phyloP scores from a whole-genome alignment of 2,113 vertebrate species.

The Leucopternis melanops region DNA sequence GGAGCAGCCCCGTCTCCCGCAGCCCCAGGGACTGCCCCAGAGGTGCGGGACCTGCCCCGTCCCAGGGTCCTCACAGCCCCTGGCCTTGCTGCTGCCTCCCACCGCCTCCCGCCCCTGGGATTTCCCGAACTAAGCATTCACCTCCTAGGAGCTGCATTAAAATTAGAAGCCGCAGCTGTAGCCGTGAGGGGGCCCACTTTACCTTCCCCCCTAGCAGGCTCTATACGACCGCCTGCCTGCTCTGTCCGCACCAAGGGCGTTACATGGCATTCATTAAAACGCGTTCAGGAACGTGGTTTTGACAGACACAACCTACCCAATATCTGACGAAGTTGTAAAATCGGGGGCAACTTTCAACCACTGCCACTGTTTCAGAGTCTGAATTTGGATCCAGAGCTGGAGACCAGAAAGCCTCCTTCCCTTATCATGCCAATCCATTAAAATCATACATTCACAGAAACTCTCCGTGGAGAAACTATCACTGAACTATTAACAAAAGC shows the following conservation, averaged over 20 bases:
- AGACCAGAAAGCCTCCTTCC: neutral
- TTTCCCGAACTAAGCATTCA: neutral
- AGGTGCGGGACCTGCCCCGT: neutral
- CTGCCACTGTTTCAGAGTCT: neutral
- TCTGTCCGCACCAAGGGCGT: neutral
- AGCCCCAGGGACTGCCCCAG: neutral
- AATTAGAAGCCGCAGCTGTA: neutral
- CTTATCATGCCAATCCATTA: neutral
- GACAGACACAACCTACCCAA: too few species aligned
- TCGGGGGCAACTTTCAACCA: neutral
- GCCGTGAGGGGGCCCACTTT: accelerated
- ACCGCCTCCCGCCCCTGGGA: accelerated
- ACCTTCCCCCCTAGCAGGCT: neutral
- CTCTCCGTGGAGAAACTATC: neutral
- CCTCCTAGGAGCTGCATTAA: neutral
- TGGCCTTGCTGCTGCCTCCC: neutral
- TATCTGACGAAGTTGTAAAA: neutral
- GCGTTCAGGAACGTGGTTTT: neutral
- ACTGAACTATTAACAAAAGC: slow-evolving; percentile 35
- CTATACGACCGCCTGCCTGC: neutral
- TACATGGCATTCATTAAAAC: neutral
- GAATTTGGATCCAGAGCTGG: neutral
- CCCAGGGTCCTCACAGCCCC: accelerated
- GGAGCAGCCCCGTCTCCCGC: neutral
- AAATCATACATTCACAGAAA: neutral